Percentiles rank a stretch among this genome's conserved stretches.
Conservation (phyloP, 2,113 vertebrate species). For the Orthonyx spaldingii region DNA sequence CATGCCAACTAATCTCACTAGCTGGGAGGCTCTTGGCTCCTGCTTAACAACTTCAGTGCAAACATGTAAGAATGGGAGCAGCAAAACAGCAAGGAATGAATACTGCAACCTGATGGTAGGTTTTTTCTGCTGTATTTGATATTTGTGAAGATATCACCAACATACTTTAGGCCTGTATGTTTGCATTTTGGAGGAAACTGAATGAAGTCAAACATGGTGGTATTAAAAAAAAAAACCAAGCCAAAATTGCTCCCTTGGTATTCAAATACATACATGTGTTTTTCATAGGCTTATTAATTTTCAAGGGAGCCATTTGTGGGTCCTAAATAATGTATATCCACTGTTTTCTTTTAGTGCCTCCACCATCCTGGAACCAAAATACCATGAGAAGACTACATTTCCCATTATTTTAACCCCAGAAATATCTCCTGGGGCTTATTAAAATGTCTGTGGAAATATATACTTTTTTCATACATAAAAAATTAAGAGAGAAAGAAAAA, state of each 20-base stretch:
- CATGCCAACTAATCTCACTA: neutral
- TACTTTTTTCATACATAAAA: neutral
- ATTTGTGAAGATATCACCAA: neutral
- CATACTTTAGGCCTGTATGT: neutral
- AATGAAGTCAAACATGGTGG: neutral
- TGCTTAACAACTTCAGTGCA: neutral
- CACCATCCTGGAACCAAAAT: constrained; percentile 11
- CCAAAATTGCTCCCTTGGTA: neutral
- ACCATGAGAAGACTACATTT: constrained; percentile 10
- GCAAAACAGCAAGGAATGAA: neutral
- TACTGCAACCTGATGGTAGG: neutral
- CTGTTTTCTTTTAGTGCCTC: constrained; percentile 14
- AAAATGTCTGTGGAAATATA: constrained; percentile 21
- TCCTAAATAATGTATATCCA: neutral
- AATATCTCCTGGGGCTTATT: neutral
- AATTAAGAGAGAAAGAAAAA: neutral
- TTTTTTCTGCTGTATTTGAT: neutral
- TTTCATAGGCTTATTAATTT: neutral
- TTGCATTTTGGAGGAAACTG: neutral
- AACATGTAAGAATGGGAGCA: neutral
- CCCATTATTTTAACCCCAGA: constrained; percentile 7
- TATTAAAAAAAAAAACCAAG: neutral
- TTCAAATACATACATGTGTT: neutral
- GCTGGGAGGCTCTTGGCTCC: neutral
- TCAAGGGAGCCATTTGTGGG: constrained; percentile 1